A percentile compares a stretch with the other conserved stretches of the same genome.
These are phyloP conservation scores for Danio tinwini DNA, from an alignment of 2,797 vertebrate genomes.

Conservation along the genomic window DNA sequence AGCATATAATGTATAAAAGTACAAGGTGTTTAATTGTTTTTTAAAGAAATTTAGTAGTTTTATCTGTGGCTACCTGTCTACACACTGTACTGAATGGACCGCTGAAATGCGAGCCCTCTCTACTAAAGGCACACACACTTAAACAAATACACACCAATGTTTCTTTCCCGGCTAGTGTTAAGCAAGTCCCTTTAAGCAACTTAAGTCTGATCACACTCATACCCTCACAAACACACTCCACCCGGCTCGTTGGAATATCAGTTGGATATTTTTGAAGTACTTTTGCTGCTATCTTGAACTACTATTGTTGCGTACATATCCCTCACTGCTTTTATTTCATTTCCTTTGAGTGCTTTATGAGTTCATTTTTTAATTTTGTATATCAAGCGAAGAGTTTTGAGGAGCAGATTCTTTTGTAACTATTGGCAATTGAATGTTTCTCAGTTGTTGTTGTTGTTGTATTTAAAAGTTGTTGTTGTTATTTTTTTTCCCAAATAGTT, in stretches of 20 bases:
- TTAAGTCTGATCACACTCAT: slow-evolving; percentile 72
- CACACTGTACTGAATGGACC: slow-evolving; percentile 74
- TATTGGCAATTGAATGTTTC: slow-evolving; percentile 81
- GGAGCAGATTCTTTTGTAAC: slow-evolving; percentile 76
- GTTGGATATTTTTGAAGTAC: slow-evolving; percentile 74
- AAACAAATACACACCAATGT: slow-evolving; percentile 14
- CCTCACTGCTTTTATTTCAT: slow-evolving; percentile 62
- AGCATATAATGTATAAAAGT: slow-evolving; percentile 84
- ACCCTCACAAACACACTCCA: slow-evolving; percentile 73
- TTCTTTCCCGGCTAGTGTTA: slow-evolving; percentile 74
- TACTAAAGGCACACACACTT: slow-evolving; percentile 71
- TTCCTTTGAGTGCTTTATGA: slow-evolving; percentile 68
- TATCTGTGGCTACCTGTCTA: slow-evolving; percentile 80
- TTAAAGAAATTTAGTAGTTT: slow-evolving; percentile 80
- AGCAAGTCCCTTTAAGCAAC: slow-evolving; percentile 84
- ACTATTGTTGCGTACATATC: slow-evolving; percentile 68
- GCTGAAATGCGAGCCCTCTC: slow-evolving; percentile 75
- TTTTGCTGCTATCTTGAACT: slow-evolving; percentile 82
- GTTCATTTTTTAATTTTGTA: slow-evolving; percentile 58
- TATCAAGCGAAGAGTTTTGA: slow-evolving; percentile 74
- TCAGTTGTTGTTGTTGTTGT: slow-evolving; percentile 75
- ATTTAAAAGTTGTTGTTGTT: slow-evolving; percentile 78
- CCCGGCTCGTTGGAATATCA: slow-evolving; percentile 65
- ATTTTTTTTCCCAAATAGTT: slow-evolving; percentile 67
- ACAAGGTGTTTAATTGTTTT: slow-evolving; percentile 79